Base-by-base conservation (phyloP, 2,888 invertebrate species). In the Rhyacophila evoluta region DNA sequence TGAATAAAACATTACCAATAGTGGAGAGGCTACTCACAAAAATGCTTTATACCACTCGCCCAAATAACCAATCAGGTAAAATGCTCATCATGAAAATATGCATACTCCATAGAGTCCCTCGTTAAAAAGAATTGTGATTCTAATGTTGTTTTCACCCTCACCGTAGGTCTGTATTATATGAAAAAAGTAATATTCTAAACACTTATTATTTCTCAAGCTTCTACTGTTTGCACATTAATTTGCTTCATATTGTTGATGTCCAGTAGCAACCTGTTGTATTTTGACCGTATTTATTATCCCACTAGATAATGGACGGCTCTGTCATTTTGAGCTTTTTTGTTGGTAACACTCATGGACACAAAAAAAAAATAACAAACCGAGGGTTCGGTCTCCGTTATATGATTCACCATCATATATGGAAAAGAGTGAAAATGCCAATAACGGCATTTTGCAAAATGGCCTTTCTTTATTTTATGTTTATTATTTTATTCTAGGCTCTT, bases 401-500 rank as follows among this genome's bases (percentile, higher is more conserved):
- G 55, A 55, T 55, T 55, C 55, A 55, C 25, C 25, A 0, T 19
- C 55, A 55, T 55, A 55, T 25, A 55, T 19, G 55, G 25, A 55
- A 33, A 33, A 55, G 12, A 55, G 12, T 25, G 8, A 55, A 55
- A 55, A 19, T 55, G 55, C 25, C 55, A n/a, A 6, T 6, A 25
- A 8, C 2, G 25, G 55, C 55, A 55, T 25, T 10, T 55, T 55
- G 19, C 55, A 55, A 55, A 19, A 10, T 55, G 2, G 55, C 55
- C 55, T 55, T 55, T 55, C 55, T 55, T 12, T 55, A 55, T 55
- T 55, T 55, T 55, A 55, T 55, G 55, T 55, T 55, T 55, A 55
- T 55, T 71, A 68, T 79, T 76, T 71, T 77, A 78, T 81, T 81
- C 78, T 79, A 81, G 77, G 79, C 81, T 81, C 75, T 55, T 78